A percentile compares a stretch with the other conserved stretches of the same genome.
Conservation (phyloP, 2,888 invertebrate species). For the Aphrophora alni region DNA sequence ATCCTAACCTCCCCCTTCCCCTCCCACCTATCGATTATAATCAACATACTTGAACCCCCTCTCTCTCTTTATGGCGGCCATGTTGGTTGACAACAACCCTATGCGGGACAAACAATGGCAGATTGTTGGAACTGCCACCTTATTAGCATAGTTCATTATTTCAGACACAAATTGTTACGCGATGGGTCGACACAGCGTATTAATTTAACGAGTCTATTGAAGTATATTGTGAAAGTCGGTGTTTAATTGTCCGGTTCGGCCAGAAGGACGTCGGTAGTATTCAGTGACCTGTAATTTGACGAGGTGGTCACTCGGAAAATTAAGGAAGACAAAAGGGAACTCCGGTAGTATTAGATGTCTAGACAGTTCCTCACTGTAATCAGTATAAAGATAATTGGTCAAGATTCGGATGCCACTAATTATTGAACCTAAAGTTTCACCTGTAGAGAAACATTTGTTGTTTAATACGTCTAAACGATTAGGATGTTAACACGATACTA, state of each 20-base stretch:
- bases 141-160: constrained; percentile 2
- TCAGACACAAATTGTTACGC: neutral
- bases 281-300: neutral
- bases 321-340: neutral
- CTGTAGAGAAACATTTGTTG: too few species aligned
- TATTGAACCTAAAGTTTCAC: neutral
- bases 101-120: neutral
- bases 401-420: neutral
- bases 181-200: neutral
- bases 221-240: neutral
- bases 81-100: constrained; percentile 1
- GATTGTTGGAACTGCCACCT: neutral
- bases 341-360: neutral
- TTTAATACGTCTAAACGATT: too few species aligned
- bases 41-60: neutral
- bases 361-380: neutral
- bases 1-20: neutral
- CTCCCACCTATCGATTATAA: neutral
- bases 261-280: too few species aligned
- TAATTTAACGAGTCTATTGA: neutral
- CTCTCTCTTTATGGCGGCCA: neutral
- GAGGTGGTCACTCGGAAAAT: neutral
- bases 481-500: too few species aligned
- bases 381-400: neutral
- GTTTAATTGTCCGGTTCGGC: neutral